These are phyloP conservation scores for Neodiprion fabricii DNA, from an alignment of 1,140 invertebrate genomes.

Conservation along the genomic window DNA sequence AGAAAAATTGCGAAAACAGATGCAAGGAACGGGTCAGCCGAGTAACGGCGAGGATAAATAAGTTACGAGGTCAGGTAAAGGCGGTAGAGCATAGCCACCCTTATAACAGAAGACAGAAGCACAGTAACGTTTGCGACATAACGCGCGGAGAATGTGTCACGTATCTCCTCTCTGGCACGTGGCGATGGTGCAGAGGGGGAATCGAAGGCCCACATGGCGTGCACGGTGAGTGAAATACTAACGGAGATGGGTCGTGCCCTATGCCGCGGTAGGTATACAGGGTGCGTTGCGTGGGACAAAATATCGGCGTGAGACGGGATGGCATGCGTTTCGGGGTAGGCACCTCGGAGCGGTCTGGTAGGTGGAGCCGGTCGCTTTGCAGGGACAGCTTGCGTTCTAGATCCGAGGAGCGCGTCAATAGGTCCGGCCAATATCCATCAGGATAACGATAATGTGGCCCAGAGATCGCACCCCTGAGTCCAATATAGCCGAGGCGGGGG, in stretches of 20 bases:
- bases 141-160: too few relatives aligned
- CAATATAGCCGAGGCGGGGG: conserved; percentile 9
- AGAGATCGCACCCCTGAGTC: conserved; percentile 24
- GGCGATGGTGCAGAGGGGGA: too few relatives aligned
- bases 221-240: too few relatives aligned
- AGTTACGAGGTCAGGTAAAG: too few relatives aligned
- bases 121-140: too few relatives aligned
- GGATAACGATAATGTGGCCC: conserved; percentile 28
- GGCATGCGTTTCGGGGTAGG: background rate
- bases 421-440: conserved; percentile 22
- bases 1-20: too few relatives aligned
- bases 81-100: too few relatives aligned
- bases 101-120: too few relatives aligned
- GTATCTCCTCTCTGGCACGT: too few relatives aligned
- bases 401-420: background rate
- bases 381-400: background rate
- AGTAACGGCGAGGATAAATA: too few relatives aligned
- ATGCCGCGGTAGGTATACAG: background rate
- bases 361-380: background rate
- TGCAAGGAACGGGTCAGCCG: too few relatives aligned
- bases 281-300: background rate
- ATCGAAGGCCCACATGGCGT: too few relatives aligned
- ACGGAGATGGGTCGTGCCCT: background rate
- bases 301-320: background rate
- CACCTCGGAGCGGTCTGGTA: background rate